Base-by-base conservation (phyloP, 2,888 invertebrate species). In the Zeuzera pyrina region DNA sequence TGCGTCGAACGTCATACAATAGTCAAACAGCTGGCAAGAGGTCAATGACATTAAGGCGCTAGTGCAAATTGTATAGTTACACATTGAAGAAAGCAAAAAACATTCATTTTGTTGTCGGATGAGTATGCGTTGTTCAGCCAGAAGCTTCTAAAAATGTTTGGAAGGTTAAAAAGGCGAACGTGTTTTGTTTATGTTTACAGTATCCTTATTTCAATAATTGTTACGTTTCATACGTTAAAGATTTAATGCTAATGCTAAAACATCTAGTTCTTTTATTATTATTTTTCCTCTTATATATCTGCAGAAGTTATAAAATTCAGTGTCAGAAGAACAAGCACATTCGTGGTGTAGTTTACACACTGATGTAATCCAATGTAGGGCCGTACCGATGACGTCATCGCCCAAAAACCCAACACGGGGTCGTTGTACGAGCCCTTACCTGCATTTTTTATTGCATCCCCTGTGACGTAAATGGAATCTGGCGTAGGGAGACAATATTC, bases 401-500 rank as follows among this genome's bases (percentile, higher is more conserved):
- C 40, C 60, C 41, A 60, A 68, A 65, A 63, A 56, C 57, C 57
- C 47, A 56, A 57, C 57, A 46, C 47, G 78, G 71, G 81, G 81
- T 81, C 79, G 79, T 52, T 71, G 79, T 57, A 68, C 79, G 68
- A 61, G 65, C 54, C 71, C 66, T 64, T 78, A 81, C 81, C 81
- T 81, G 81, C 66, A 67, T 76, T 81, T 81, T 83, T 79, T 78
- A 65, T 67, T 62, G 63, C 77, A 74, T 68, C 72, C 76, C 74
- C 44, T 57, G 57, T 71, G 67, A 74, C 68, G 69, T 58, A 64
- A 69, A 53, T 62, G 58, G 59, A 60, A 59, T 70, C 56, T 28
- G 15, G n/a, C n/a, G n/a, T n/a, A n/a, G n/a, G n/a, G n/a, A n/a
- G n/a, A n/a, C n/a, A n/a, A n/a, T n/a, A n/a, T n/a, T n/a, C n/a